Evolutionary conservation across 2,888 invertebrate species (phyloP).

Genomic region (Leucophenga montana): DNA sequence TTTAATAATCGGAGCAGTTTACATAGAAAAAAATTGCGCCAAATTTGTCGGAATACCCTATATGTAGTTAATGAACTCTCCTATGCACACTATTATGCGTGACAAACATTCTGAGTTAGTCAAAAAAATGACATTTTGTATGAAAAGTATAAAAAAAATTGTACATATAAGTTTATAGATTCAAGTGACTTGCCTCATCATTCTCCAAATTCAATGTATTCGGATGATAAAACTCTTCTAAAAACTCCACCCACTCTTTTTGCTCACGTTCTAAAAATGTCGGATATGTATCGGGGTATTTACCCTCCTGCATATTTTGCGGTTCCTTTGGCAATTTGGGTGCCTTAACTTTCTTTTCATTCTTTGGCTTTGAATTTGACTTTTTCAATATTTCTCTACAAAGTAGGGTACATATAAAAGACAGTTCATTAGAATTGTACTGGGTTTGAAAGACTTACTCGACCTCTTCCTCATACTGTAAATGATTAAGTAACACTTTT

Average conservation of each 20-base stretch:
- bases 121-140: too few species aligned
- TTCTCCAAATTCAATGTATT: neutral
- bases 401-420: neutral
- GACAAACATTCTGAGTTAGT: too few species aligned
- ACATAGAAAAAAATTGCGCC: too few species aligned
- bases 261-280: constrained; percentile 58
- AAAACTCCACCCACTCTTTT: constrained; percentile 45
- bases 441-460: neutral
- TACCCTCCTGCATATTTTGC: constrained; percentile 37
- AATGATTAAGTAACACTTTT: constrained; percentile 46
- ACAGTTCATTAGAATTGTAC: constrained; percentile 29
- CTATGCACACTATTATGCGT: too few species aligned
- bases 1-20: too few species aligned
- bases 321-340: constrained; percentile 54
- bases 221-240: constrained; percentile 56
- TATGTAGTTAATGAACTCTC: too few species aligned
- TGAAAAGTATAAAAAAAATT: too few species aligned
- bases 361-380: constrained; percentile 30
- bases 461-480: constrained; percentile 56
- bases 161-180: neutral
- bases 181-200: neutral
- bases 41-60: too few species aligned
- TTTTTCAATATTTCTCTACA: constrained; percentile 20
- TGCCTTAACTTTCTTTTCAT: constrained; percentile 31
- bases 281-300: constrained; percentile 52